A percentile compares a stretch with the other conserved stretches of the same genome.
Conservation (phyloP, 2,113 vertebrate genomes). For the Zosterops borbonicus region DNA sequence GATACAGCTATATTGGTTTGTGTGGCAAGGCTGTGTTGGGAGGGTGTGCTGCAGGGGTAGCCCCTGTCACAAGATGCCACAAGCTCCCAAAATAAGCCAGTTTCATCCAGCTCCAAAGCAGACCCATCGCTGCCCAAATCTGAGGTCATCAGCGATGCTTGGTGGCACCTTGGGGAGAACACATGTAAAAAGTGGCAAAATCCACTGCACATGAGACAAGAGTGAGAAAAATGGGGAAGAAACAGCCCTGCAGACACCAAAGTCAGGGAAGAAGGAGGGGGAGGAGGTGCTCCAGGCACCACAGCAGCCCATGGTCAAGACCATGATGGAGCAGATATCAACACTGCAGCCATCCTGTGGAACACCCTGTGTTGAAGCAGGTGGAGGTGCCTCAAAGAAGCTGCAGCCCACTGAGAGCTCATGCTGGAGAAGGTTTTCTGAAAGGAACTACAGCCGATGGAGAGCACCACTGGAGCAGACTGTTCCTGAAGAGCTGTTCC, state of each 20-base stretch:
- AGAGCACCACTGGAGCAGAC: not conserved
- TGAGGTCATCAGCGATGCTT: not conserved
- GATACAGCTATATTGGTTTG: not conserved
- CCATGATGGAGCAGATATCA: not conserved
- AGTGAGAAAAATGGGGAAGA: not conserved
- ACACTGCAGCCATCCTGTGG: not conserved
- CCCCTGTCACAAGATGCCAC: not conserved
- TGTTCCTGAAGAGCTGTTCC: not conserved
- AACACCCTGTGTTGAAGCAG: accelerated
- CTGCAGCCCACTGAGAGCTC: not conserved
- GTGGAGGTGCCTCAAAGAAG: not conserved
- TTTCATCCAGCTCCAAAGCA: not conserved
- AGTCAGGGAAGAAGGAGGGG: not conserved
- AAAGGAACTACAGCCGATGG: not conserved
- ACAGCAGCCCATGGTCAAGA: not conserved
- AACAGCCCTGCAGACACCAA: not conserved
- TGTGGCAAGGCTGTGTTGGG: not conserved
- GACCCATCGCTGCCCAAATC: not conserved
- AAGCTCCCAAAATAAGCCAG: not conserved
- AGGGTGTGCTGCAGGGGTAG: not conserved
- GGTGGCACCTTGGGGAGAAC: too few species aligned
- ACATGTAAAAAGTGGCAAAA: not conserved
- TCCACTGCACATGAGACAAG: not conserved
- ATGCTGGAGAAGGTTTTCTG: not conserved
- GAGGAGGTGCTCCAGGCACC: not conserved